Evolutionary conservation across 2,888 invertebrate genomes (phyloP), one percentile per base, ranked within the genome.

Genomic region (Trachelus troglodyta): DNA sequence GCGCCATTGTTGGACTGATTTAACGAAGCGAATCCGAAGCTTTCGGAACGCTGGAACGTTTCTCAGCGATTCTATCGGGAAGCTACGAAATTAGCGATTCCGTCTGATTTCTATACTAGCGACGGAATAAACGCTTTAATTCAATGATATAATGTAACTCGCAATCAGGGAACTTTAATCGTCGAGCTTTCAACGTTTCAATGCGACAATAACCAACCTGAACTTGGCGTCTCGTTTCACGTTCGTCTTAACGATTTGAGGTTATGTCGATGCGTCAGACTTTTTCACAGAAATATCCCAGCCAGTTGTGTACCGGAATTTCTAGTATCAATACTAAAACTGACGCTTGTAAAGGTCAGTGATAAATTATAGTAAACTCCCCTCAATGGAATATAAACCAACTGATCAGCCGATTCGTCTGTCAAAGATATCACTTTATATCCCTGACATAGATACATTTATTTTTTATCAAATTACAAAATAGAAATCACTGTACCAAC

Each of bases 1-100:
- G 78, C 69, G 73, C 83, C 76, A 86, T 83, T 85, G 86, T 85
- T 81, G 81, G 79, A 81, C 79, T 82, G 81, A 85, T 86, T 71
- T 34, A 34, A 71, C 56, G 71, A 31, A 34, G 71, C 71, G 31
- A 34, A 31, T 71, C 31, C 71, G 71, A 31, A 71, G 71, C 71
- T 34, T 9, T 23, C 2, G 23, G 23, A 56, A 56, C 12, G 71
- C 12, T 1, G 71, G 12, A 9, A 23, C 23, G 71, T 33, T 34
- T 12, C 31, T 1, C 31, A 1, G 71, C 31, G 56, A 56, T 23
- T 56, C 71, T 31, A 33, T 71, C 71, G 35, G 74, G 75, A 77
- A 56, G 56, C 56, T 23, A 56, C 56, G 56, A 56, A 56, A 77
- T 77, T 77, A 77, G 75, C 77, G 74, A 34, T 71, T 74, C 77